A percentile compares a stretch with the other conserved stretches of the same genome.
These are phyloP conservation scores for Neopelma chrysocephalum DNA, from an alignment of 2,797 vertebrate genomes.

Conservation along the genomic window DNA sequence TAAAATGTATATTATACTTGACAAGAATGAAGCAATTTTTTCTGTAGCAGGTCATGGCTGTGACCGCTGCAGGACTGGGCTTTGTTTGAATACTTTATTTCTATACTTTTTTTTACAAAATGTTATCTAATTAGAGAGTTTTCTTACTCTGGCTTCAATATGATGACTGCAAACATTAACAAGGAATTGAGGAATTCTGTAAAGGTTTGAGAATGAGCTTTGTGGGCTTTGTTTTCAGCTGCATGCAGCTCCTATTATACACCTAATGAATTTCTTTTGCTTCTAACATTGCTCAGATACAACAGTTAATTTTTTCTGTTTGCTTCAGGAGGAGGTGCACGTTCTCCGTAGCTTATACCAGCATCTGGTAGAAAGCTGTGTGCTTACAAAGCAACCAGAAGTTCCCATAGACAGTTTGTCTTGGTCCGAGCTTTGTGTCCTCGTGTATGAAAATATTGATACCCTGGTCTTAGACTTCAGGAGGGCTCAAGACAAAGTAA, in stretches of 20 bases:
- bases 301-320: constrained; percentile 26
- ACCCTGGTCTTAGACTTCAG: constrained; percentile 83
- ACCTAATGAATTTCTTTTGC: background rate
- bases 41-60: background rate
- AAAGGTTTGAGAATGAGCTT: background rate
- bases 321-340: constrained; percentile 82
- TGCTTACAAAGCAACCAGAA: constrained; percentile 83
- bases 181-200: background rate
- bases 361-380: constrained; percentile 79
- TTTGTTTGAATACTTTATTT: background rate
- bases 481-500: constrained; percentile 88
- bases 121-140: background rate
- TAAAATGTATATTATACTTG: background rate
- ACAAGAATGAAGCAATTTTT: background rate
- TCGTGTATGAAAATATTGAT: constrained; percentile 80
- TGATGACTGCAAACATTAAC: background rate
- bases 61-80: background rate
- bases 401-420: constrained; percentile 83
- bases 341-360: constrained; percentile 82
- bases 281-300: background rate
- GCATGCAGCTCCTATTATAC: background rate
- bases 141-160: background rate
- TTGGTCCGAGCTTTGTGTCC: constrained; percentile 78
- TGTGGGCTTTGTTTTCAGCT: background rate
- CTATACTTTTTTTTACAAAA: background rate